Conservation (phyloP, 2,888 invertebrate genomes). For the Chrysomela aeneicollis region DNA sequence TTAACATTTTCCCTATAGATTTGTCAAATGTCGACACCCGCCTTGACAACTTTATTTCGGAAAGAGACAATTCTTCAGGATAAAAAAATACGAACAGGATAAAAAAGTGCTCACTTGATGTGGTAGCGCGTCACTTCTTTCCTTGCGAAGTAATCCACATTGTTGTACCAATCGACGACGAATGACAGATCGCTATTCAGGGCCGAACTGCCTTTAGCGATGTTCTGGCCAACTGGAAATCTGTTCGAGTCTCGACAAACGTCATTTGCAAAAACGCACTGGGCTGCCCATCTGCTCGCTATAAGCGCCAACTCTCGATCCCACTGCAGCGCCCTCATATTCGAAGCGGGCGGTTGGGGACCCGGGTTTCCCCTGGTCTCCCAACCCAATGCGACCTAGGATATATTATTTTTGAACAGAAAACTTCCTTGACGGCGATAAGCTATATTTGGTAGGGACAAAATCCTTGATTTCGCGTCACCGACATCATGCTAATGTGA, state of each 20-base stretch:
- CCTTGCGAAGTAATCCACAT: constrained; percentile 52
- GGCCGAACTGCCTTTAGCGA: constrained; percentile 54
- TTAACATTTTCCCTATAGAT: no score
- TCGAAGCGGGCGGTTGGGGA: constrained; percentile 58
- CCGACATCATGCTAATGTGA: no score
- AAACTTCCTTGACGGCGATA: no score
- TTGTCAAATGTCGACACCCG: no score
- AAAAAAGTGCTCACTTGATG: constrained; percentile 41
- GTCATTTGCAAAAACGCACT: constrained; percentile 59
- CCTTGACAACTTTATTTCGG: no score
- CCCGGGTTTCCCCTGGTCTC: constrained; percentile 57
- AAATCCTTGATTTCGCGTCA: no score
- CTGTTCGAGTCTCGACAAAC: constrained; percentile 56
- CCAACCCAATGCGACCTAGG: constrained; percentile 54
- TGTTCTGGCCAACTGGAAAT: constrained; percentile 61
- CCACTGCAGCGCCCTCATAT: constrained; percentile 59
- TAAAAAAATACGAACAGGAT: no score
- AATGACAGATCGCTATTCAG: constrained; percentile 50
- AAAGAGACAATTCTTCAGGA: no score
- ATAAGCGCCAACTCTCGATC: constrained; percentile 58
- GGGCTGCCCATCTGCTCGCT: constrained; percentile 62
- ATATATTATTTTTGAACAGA: no score
- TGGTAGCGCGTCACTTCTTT: constrained; percentile 43
- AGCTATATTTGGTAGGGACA: no score
- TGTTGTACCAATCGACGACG: constrained; percentile 57